phyloP scores from a whole-genome alignment of 2,113 vertebrate species.

The Nannobrachium achirus region DNA sequence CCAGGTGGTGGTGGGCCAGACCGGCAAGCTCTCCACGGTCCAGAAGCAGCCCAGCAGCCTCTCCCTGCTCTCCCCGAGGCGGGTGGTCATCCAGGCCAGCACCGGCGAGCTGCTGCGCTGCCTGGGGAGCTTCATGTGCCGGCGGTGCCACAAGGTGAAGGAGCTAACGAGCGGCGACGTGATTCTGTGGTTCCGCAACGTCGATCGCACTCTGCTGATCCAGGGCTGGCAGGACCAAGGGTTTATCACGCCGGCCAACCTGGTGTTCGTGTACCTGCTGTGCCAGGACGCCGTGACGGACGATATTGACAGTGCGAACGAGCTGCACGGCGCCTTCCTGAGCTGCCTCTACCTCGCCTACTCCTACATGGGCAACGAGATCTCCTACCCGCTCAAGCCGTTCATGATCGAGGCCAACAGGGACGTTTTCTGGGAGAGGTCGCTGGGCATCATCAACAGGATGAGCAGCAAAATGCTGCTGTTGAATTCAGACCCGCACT shows the following conservation, averaged over 20 bases:
- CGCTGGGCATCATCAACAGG: slow-evolving; percentile 90
- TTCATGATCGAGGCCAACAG: slow-evolving; percentile 93
- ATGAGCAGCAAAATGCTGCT: slow-evolving; percentile 95
- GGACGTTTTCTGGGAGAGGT: slow-evolving; percentile 94
- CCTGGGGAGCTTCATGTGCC: slow-evolving; percentile 93
- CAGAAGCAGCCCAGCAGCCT: slow-evolving; percentile 77
- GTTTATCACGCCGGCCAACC: slow-evolving; percentile 95
- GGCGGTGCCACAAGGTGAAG: slow-evolving; percentile 91
- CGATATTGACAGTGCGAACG: slow-evolving; percentile 82
- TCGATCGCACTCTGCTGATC: slow-evolving; percentile 93
- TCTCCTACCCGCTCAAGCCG: slow-evolving; percentile 97
- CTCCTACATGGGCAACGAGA: slow-evolving; percentile 98
- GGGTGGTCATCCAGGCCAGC: slow-evolving; percentile 93
- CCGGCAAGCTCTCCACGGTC: slow-evolving; percentile 65
- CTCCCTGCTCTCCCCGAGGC: slow-evolving; percentile 83
- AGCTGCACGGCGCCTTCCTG: slow-evolving; percentile 94
- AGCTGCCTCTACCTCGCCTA: slow-evolving; percentile 98
- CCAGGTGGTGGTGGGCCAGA: slow-evolving; percentile 27
- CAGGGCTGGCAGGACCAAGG: slow-evolving; percentile 99
- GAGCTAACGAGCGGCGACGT: slow-evolving; percentile 90
- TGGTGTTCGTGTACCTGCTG: slow-evolving; percentile 97
- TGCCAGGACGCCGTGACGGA: slow-evolving; percentile 89
- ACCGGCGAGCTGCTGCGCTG: slow-evolving; percentile 95
- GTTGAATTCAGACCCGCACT: slow-evolving; percentile 95
- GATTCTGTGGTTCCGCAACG: slow-evolving; percentile 95